These are phyloP conservation scores for Physella acuta DNA, from an alignment of 1,140 invertebrate genomes.

Conservation along the genomic window DNA sequence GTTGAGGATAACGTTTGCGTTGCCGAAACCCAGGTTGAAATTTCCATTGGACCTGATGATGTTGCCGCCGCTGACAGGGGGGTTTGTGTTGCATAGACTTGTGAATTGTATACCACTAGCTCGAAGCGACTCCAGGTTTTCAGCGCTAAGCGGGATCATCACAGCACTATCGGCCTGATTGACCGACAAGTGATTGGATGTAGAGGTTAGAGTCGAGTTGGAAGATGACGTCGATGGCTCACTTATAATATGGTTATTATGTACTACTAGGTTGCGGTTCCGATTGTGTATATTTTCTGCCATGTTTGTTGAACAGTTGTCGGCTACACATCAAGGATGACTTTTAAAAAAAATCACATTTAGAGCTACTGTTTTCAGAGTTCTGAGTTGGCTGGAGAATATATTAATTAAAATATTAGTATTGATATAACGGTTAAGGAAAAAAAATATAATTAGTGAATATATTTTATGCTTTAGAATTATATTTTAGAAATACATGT, in stretches of 20 bases:
- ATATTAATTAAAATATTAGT: too few species aligned
- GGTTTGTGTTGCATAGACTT: background rate
- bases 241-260: background rate
- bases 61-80: background rate
- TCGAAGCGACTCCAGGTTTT: slow-evolving; percentile 5
- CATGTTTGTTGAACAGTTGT: too few species aligned
- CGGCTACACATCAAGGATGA: too few species aligned
- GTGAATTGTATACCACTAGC: slow-evolving; percentile 9
- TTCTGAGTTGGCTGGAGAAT: too few species aligned
- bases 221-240: slow-evolving; percentile 3
- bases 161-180: slow-evolving; percentile 14
- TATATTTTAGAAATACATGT: too few species aligned
- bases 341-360: too few species aligned
- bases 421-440: too few species aligned
- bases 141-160: slow-evolving; percentile 15
- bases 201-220: background rate
- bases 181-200: background rate
- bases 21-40: background rate
- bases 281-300: slow-evolving; percentile 1
- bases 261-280: background rate
- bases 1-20: slow-evolving; percentile 6
- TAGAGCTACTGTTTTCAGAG: too few species aligned
- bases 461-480: too few species aligned
- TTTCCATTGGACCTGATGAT: background rate
- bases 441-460: too few species aligned